These are phyloP conservation scores for Borostomias antarcticus DNA, from an alignment of 2,797 vertebrate genomes.

Conservation along the genomic window DNA sequence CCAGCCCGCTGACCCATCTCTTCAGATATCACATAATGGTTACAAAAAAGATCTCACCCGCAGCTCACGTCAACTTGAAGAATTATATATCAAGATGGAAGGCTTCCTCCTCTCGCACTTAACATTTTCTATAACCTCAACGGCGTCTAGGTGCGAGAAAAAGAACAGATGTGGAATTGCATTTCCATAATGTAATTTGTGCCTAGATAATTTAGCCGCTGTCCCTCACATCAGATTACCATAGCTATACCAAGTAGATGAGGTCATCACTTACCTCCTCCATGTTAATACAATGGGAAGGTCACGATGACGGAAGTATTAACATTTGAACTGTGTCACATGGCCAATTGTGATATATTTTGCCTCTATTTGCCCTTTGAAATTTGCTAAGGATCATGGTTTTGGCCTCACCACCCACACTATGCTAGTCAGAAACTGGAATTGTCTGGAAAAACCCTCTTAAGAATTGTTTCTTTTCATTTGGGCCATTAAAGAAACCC, in stretches of 20 bases:
- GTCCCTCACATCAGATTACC: background rate
- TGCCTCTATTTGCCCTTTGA: too few relatives aligned
- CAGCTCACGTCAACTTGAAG: background rate
- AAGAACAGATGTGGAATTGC: slow-evolving; percentile 9
- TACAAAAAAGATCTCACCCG: background rate
- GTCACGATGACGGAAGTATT: too few relatives aligned
- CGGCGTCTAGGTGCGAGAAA: slow-evolving; percentile 1
- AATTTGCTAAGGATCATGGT: too few relatives aligned
- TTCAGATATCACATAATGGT: background rate
- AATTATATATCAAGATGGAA: background rate
- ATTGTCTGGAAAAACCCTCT: too few relatives aligned
- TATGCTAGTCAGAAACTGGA: too few relatives aligned
- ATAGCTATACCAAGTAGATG: background rate
- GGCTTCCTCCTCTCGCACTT: background rate
- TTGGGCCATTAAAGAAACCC: too few relatives aligned
- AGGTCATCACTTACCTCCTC: too few relatives aligned
- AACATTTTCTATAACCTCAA: slow-evolving; percentile 9
- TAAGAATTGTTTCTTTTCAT: too few relatives aligned
- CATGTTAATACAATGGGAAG: too few relatives aligned
- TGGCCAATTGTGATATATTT: too few relatives aligned
- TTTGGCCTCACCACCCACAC: too few relatives aligned
- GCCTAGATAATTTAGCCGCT: background rate
- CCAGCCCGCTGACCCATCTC: background rate
- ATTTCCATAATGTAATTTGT: slow-evolving; percentile 7
- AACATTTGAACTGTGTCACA: too few relatives aligned